phyloP scores from a whole-genome alignment of 1,140 invertebrate species.

The Psix sp. region DNA sequence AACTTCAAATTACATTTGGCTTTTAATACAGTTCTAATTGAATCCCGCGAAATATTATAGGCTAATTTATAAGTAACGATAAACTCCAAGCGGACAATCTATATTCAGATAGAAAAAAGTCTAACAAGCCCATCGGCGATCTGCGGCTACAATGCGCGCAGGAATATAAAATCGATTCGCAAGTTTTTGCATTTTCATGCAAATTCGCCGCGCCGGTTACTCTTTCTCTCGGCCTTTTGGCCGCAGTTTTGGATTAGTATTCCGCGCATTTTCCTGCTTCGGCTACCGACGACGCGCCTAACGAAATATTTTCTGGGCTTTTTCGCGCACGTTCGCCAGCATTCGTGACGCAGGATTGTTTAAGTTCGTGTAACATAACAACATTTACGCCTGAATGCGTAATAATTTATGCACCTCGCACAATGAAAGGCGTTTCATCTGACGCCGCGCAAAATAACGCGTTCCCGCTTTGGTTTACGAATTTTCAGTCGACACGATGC shows the following conservation, averaged over 20 bases:
- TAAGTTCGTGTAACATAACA: constrained; percentile 31
- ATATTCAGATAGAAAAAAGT: constrained; percentile 24
- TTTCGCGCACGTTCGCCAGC: constrained; percentile 16
- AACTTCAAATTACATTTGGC: too few species aligned
- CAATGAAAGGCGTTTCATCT: constrained; percentile 9
- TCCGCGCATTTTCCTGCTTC: constrained; percentile 28
- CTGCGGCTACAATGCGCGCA: constrained; percentile 38
- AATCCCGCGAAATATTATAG: constrained; percentile 20
- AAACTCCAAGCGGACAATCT: constrained; percentile 16
- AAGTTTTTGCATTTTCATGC: constrained; percentile 59
- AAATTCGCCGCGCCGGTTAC: constrained; percentile 23
- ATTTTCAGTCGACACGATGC: constrained; percentile 15
- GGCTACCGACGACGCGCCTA: constrained; percentile 26
- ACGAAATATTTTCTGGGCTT: constrained; percentile 38
- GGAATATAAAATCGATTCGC: constrained; percentile 56
- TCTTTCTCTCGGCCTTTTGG: constrained; percentile 1
- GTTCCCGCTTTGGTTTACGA: background rate
- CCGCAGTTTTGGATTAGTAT: constrained; percentile 42
- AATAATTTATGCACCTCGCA: constrained; percentile 30
- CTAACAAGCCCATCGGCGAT: constrained; percentile 42
- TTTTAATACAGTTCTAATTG: constrained; percentile 1
- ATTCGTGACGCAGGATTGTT: constrained; percentile 18
- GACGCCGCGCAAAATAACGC: constrained; percentile 11
- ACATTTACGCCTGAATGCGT: constrained; percentile 28
- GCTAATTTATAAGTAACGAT: constrained; percentile 24